These are phyloP conservation scores for Gymnocephalus cernua DNA, from an alignment of 2,113 vertebrate species.

Conservation along the genomic window DNA sequence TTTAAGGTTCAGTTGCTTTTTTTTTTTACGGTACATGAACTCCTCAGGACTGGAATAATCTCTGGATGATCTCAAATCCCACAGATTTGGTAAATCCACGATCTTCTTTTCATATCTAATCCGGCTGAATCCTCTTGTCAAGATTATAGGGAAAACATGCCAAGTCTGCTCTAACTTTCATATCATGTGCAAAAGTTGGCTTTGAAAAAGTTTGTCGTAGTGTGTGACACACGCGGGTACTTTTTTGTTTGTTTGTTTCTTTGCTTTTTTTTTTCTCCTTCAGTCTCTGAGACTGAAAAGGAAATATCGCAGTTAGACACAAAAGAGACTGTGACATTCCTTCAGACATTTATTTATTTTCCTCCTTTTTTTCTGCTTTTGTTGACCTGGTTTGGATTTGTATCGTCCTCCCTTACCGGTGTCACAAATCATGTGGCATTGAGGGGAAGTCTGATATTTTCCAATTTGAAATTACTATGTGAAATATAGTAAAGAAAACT, in stretches of 20 bases:
- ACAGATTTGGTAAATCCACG: slow-evolving; percentile 47
- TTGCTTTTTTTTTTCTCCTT: slow-evolving; percentile 31
- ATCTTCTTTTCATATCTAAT: slow-evolving; percentile 32
- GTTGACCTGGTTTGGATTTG: slow-evolving; percentile 38
- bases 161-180: slow-evolving; percentile 60
- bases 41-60: slow-evolving; percentile 76
- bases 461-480: slow-evolving; percentile 44
- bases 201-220: slow-evolving; percentile 74
- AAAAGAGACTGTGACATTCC: slow-evolving; percentile 62
- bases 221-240: slow-evolving; percentile 64
- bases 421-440: slow-evolving; percentile 34
- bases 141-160: slow-evolving; percentile 52
- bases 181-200: slow-evolving; percentile 65
- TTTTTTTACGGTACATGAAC: slow-evolving; percentile 48
- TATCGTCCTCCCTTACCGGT: slow-evolving; percentile 18
- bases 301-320: slow-evolving; percentile 52
- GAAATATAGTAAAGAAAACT: slow-evolving; percentile 66
- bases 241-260: slow-evolving; percentile 19
- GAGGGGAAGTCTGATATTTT: slow-evolving; percentile 45
- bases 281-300: slow-evolving; percentile 44
- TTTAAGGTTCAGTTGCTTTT: slow-evolving; percentile 35
- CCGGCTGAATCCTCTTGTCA: slow-evolving; percentile 38
- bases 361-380: slow-evolving; percentile 25
- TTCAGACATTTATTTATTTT: slow-evolving; percentile 65
- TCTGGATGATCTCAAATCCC: slow-evolving; percentile 38